Evolutionary conservation across 2,797 vertebrate species (phyloP).

Genomic region (Limnodromus scolopaceus): DNA sequence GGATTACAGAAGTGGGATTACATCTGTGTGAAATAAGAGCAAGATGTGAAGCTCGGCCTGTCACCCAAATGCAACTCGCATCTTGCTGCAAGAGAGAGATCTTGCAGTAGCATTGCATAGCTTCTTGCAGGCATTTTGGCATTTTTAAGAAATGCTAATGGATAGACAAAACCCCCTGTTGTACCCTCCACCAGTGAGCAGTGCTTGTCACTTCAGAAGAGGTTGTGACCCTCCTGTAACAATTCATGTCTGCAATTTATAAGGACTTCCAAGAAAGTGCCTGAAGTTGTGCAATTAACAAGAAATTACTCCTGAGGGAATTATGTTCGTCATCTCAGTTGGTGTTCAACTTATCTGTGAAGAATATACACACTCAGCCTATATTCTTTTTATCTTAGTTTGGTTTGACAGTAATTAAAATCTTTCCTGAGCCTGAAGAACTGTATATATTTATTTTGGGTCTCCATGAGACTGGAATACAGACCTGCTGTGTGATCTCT

Average conservation of each 20-base stretch:
- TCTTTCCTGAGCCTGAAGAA: background rate
- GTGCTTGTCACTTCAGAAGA: background rate
- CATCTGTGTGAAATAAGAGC: background rate
- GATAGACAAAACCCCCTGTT: background rate
- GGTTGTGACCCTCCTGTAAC: background rate
- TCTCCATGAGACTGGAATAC: background rate
- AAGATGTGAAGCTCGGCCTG: background rate
- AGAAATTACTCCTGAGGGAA: conserved; percentile 10
- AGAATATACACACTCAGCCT: background rate
- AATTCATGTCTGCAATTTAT: background rate
- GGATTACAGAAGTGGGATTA: background rate
- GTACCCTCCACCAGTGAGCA: background rate
- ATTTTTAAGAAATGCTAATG: background rate
- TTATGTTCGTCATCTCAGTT: conserved; percentile 4
- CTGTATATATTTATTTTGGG: background rate
- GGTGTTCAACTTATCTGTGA: background rate
- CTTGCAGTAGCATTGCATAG: background rate
- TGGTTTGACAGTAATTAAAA: conserved; percentile 14
- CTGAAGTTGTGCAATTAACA: conserved; percentile 29
- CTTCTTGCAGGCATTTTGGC: background rate
- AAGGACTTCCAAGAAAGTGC: background rate
- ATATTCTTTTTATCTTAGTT: conserved; percentile 11
- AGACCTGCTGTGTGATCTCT: background rate
- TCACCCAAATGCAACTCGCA: background rate
- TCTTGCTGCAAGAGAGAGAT: background rate